Evolutionary conservation across 2,888 invertebrate species (phyloP).

Genomic region (Rapana venosa): DNA sequence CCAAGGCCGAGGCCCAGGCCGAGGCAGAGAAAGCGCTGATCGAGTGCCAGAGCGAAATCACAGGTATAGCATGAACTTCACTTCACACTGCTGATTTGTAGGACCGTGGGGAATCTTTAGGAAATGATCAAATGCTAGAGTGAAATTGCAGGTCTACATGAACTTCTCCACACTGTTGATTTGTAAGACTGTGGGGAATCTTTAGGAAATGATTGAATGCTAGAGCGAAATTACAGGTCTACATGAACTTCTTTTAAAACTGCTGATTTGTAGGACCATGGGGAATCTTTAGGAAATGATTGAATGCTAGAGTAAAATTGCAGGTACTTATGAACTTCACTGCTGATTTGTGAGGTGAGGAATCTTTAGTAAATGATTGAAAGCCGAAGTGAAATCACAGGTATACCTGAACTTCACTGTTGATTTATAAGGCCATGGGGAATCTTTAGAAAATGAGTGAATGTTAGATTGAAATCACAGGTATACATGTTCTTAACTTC

Average conservation of each 20-base stretch:
- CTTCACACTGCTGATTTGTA: no score
- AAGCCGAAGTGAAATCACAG: conserved; percentile 72
- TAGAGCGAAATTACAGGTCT: neutral
- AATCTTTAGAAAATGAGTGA: neutral
- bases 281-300: conserved; percentile 52
- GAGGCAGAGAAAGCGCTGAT: conserved; percentile 70
- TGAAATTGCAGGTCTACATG: neutral
- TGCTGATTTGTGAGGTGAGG: no score
- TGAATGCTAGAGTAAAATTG: conserved; percentile 64
- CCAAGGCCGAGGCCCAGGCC: conserved; percentile 75
- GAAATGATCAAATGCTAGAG: neutral
- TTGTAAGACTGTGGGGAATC: no score
- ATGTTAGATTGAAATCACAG: neutral
- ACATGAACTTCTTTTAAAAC: no score
- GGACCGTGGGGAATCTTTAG: no score
- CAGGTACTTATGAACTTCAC: no score
- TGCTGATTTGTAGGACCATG: neutral
- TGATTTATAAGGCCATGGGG: no score
- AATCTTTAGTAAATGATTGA: no score
- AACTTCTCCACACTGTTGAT: conserved; percentile 52
- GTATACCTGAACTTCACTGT: no score
- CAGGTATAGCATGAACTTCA: no score
- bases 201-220: neutral
- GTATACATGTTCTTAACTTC: neutral
- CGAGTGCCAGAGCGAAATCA: conserved; percentile 73